Percentiles rank a stretch among this genome's conserved stretches.
Evolutionary conservation across 1,140 invertebrate genomes (phyloP).

Genomic region (Uloborus diversus): DNA sequence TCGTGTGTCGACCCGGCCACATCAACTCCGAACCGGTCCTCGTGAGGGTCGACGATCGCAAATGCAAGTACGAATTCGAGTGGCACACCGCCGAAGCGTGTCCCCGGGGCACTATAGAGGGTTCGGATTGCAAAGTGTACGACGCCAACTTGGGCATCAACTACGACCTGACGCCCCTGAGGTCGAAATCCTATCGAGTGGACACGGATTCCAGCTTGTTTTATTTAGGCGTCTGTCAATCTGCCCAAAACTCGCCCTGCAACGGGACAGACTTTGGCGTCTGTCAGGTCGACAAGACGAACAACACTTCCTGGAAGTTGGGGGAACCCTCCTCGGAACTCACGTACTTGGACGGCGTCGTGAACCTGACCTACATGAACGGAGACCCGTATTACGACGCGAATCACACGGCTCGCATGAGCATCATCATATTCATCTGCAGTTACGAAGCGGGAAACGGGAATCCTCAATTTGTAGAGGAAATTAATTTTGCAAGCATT

Average conservation of each 20-base stretch:
- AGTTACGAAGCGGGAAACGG: conserved; percentile 62
- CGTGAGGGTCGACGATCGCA: conserved; percentile 58
- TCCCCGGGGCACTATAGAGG: conserved; percentile 60
- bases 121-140: conserved; percentile 62
- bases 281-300: conserved; percentile 60
- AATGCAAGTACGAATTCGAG: conserved; percentile 64
- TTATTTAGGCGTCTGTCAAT: conserved; percentile 64
- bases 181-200: conserved; percentile 55
- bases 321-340: conserved; percentile 60
- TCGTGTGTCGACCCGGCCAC: conserved; percentile 60
- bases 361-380: conserved; percentile 63
- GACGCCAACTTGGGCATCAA: conserved; percentile 59
- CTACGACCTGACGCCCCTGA: conserved; percentile 63
- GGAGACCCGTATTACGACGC: conserved; percentile 62
- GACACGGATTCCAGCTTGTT: conserved; percentile 61
- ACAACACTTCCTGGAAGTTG: conserved; percentile 18
- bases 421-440: conserved; percentile 65
- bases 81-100: conserved; percentile 66
- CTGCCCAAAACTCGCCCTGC: conserved; percentile 60
- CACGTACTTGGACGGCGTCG: conserved; percentile 64
- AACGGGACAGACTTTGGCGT: conserved; percentile 58
- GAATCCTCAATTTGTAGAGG: conserved; percentile 61
- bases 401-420: conserved; percentile 58
- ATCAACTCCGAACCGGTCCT: conserved; percentile 33
- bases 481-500: conserved; percentile 61